Evolutionary conservation across 2,113 vertebrate genomes (phyloP).

Genomic region (Aplodontia rufa): DNA sequence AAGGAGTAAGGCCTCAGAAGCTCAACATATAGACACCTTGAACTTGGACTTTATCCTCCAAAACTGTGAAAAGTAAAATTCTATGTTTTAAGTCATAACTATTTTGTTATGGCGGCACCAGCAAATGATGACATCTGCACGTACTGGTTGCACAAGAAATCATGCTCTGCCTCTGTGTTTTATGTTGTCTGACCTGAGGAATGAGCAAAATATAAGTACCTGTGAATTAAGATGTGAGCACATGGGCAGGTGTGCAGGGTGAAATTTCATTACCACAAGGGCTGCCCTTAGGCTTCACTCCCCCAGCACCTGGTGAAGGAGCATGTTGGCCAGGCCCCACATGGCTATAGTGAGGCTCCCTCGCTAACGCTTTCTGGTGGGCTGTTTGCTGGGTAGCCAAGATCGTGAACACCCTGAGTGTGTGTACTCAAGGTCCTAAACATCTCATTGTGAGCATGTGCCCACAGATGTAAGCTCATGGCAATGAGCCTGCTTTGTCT

Average conservation of each 20-base stretch:
- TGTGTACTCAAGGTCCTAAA: too few relatives aligned
- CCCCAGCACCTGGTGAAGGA: background rate
- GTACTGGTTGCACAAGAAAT: background rate
- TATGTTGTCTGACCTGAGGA: background rate
- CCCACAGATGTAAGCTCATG: too few relatives aligned
- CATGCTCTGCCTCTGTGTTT: background rate
- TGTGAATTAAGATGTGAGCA: background rate
- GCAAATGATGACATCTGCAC: background rate
- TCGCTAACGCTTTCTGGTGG: too few relatives aligned
- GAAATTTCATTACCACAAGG: background rate
- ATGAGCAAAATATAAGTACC: background rate
- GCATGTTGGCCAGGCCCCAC: too few relatives aligned
- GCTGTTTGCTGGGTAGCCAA: too few relatives aligned
- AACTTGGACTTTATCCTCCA: background rate
- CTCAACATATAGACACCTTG: background rate
- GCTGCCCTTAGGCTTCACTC: background rate
- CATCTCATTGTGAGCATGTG: too few relatives aligned
- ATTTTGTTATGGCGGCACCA: background rate
- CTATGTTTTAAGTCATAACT: background rate
- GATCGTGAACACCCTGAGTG: too few relatives aligned
- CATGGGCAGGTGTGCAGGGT: fast-evolving
- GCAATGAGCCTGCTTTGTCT: too few relatives aligned
- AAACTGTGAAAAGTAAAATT: background rate
- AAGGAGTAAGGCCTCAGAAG: background rate
- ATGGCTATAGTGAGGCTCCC: too few relatives aligned